phyloP scores from a whole-genome alignment of 2,888 invertebrate genomes.

The Thera britannica region DNA sequence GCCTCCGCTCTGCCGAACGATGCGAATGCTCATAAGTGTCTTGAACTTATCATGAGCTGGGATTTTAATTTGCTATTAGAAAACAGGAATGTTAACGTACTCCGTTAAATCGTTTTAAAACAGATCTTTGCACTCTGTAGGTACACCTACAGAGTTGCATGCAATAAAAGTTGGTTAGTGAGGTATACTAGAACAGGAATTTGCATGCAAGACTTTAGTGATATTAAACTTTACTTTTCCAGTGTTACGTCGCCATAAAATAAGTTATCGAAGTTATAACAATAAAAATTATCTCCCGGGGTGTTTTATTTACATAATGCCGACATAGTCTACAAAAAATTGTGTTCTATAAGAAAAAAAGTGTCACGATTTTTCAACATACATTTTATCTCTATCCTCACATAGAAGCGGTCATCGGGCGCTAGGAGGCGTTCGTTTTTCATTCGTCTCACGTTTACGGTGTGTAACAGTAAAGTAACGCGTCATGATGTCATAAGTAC shows the following conservation, averaged over 20 bases:
- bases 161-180: slow-evolving; percentile 1
- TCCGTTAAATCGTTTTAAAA: slow-evolving; percentile 3
- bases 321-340: slow-evolving; percentile 23
- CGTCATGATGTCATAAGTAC: slow-evolving; percentile 79
- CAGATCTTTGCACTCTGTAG: not conserved
- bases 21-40: slow-evolving; percentile 37
- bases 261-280: slow-evolving; percentile 10
- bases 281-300: slow-evolving; percentile 24
- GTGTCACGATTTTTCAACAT: slow-evolving; percentile 25
- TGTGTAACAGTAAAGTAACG: slow-evolving; percentile 73
- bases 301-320: slow-evolving; percentile 29
- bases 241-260: slow-evolving; percentile 11
- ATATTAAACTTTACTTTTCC: slow-evolving; percentile 6
- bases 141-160: not conserved
- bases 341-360: slow-evolving; percentile 16
- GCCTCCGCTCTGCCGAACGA: slow-evolving; percentile 43
- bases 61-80: slow-evolving; percentile 20
- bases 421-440: slow-evolving; percentile 51
- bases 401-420: slow-evolving; percentile 37
- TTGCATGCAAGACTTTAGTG: not conserved
- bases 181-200: not conserved
- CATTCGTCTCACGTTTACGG: slow-evolving; percentile 69
- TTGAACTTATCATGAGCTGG: slow-evolving; percentile 20
- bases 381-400: slow-evolving; percentile 25
- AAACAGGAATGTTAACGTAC: slow-evolving; percentile 7